phyloP scores from a whole-genome alignment of 2,113 vertebrate genomes.

The Myotis brandtii region DNA sequence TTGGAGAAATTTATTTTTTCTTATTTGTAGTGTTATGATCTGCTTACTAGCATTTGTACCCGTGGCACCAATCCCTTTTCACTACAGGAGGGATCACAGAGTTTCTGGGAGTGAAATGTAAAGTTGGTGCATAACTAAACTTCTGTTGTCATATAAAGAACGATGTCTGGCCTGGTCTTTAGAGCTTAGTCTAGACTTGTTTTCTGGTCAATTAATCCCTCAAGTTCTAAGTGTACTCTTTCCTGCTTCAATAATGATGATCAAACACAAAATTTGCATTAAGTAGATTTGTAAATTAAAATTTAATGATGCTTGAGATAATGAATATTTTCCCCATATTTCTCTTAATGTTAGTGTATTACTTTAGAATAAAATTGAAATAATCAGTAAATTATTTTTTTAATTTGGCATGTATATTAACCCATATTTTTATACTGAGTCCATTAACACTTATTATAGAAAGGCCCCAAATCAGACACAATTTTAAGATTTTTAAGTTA shows the following conservation, averaged over 20 bases:
- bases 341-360: neutral
- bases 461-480: neutral
- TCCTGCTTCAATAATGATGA: neutral
- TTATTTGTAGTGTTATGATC: neutral
- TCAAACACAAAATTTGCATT: neutral
- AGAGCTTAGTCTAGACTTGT: neutral
- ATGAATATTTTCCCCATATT: conserved; percentile 29
- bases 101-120: neutral
- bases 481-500: conserved; percentile 66
- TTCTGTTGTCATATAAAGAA: neutral
- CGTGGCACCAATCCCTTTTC: neutral
- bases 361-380: conserved; percentile 48
- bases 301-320: conserved; percentile 44
- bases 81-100: neutral
- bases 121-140: neutral
- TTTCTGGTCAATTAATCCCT: neutral
- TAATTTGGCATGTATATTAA: neutral
- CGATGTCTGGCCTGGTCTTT: neutral
- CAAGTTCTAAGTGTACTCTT: neutral
- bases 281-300: conserved; percentile 41
- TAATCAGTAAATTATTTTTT: neutral
- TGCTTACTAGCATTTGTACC: neutral
- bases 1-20: neutral
- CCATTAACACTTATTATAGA: neutral
- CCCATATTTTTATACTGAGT: neutral